Conservation (phyloP, 2,113 vertebrate genomes). For the Forbesichthys agassizii region DNA sequence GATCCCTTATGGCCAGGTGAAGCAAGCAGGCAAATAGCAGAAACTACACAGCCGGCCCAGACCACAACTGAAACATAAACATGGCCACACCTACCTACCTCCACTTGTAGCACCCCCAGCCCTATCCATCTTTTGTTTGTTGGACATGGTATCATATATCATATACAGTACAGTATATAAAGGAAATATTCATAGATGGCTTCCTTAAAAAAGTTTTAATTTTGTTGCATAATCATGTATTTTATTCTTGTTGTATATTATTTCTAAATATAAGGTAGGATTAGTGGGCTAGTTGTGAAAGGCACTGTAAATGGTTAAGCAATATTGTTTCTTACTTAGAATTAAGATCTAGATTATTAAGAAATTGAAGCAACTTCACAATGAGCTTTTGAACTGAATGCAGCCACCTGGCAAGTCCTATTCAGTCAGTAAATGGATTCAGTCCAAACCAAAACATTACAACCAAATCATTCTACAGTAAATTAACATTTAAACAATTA, state of each 20-base stretch:
- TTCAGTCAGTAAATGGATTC: no score
- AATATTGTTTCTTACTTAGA: not conserved
- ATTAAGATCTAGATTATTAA: not conserved
- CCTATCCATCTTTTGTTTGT: no score
- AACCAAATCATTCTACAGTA: not conserved
- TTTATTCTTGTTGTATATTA: no score
- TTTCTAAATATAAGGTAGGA: not conserved
- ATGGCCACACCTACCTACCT: conserved; percentile 44
- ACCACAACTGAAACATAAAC: conserved; percentile 55
- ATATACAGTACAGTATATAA: no score
- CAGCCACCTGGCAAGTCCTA: no score
- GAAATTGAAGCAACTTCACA: not conserved
- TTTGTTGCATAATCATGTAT: not conserved
- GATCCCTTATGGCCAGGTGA: conserved; percentile 46
- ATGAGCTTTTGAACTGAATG: not conserved
- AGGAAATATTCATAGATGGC: no score
- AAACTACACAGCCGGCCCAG: conserved; percentile 41
- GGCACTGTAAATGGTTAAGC: not conserved
- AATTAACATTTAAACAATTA: not conserved
- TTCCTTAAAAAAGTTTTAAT: no score
- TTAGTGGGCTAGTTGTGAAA: not conserved
- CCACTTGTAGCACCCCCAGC: not conserved
- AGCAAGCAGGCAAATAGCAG: conserved; percentile 22
- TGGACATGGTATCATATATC: no score
- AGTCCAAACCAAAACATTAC: no score